Evolutionary conservation across 2,888 invertebrate genomes (phyloP).

Genomic region (Altica lythri): DNA sequence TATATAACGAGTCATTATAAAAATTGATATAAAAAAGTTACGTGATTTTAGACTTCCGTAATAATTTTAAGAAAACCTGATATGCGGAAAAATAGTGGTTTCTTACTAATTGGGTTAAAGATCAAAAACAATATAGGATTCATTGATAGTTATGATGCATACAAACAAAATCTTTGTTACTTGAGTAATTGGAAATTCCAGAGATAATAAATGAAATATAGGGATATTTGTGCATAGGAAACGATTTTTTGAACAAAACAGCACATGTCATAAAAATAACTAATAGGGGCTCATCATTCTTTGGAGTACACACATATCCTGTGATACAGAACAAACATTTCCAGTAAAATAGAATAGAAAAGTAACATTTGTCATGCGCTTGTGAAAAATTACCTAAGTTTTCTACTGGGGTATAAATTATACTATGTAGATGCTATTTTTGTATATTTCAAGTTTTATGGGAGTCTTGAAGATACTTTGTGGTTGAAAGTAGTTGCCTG

Average conservation of each 20-base stretch:
- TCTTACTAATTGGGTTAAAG: no score
- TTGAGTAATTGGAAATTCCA: no score
- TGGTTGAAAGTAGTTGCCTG: constrained; percentile 13
- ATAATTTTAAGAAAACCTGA: no score
- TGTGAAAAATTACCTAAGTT: constrained; percentile 35
- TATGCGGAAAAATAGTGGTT: no score
- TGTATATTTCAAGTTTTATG: constrained; percentile 33
- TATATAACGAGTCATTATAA: no score
- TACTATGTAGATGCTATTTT: constrained; percentile 33
- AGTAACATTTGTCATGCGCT: constrained; percentile 33
- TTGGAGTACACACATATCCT: constrained; percentile 20
- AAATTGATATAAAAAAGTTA: no score
- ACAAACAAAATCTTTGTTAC: no score
- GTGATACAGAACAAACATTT: constrained; percentile 31
- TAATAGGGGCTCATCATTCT: constrained; percentile 29
- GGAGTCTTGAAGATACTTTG: constrained; percentile 22
- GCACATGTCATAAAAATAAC: constrained; percentile 25
- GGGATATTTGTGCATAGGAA: no score
- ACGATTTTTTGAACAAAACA: constrained; percentile 14
- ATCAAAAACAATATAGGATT: no score
- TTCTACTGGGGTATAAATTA: constrained; percentile 30
- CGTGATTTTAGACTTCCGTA: no score
- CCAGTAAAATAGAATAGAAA: constrained; percentile 33
- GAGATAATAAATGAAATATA: no score
- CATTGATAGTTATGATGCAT: no score